phyloP scores from a whole-genome alignment of 2,797 vertebrate genomes.

The Rhincodon typus region DNA sequence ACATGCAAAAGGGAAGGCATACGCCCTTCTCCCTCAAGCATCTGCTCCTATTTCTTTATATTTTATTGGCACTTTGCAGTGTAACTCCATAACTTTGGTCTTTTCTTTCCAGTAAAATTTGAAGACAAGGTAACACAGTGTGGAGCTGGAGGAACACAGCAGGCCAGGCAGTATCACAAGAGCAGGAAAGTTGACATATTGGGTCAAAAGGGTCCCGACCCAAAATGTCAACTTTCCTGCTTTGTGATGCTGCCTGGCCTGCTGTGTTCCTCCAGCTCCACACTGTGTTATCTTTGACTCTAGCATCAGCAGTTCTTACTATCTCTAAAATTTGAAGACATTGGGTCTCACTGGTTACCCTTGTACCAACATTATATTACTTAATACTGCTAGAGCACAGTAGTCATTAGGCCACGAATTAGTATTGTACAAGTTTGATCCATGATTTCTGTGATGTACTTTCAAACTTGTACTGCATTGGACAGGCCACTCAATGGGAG shows the following conservation, averaged over 20 bases:
- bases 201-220: too few species aligned
- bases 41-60: neutral
- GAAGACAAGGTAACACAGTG: neutral
- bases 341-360: neutral
- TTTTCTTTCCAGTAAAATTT: neutral
- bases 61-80: neutral
- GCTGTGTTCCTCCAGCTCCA: too few species aligned
- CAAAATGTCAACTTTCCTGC: too few species aligned
- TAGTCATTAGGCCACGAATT: neutral
- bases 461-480: neutral
- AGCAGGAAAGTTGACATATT: too few species aligned
- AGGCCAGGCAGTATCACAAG: too few species aligned
- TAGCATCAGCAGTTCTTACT: too few species aligned
- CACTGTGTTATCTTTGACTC: too few species aligned
- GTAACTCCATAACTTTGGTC: neutral
- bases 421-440: neutral
- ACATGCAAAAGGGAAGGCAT: neutral
- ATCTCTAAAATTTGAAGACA: too few species aligned
- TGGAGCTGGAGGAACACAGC: too few species aligned
- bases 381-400: neutral
- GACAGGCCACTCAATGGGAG: neutral
- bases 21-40: neutral
- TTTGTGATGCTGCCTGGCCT: neutral
- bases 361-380: neutral
- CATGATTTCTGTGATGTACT: neutral